Percentiles rank a stretch among this genome's conserved stretches.
These are phyloP conservation scores for Tipula unca DNA, from an alignment of 2,888 invertebrate genomes.

Conservation along the genomic window DNA sequence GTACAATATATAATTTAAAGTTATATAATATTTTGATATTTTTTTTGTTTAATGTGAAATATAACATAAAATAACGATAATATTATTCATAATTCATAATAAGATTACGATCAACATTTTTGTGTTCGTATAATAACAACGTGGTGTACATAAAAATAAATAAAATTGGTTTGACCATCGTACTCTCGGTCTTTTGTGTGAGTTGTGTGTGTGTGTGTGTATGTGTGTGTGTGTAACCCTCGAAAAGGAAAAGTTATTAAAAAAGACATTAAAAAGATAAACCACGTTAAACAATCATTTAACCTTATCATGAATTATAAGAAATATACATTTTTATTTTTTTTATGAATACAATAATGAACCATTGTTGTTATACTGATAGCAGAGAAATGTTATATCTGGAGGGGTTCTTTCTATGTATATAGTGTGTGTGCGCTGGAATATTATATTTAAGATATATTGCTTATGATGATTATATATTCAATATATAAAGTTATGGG, in stretches of 20 bases:
- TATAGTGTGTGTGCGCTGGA: not conserved
- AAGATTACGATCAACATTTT: conserved; percentile 14
- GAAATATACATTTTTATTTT: not conserved
- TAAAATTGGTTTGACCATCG: conserved; percentile 14
- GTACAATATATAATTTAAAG: not conserved
- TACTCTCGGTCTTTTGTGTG: not conserved
- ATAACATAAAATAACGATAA: conserved; percentile 14
- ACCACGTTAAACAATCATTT: conserved; percentile 14
- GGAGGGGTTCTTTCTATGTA: not conserved
- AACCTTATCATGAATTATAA: conserved; percentile 14
- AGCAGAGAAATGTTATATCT: not conserved
- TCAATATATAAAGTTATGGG: not conserved
- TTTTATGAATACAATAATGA: conserved; percentile 14
- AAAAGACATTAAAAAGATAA: conserved; percentile 14
- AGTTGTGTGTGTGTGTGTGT: not conserved
- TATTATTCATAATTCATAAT: conserved; percentile 8
- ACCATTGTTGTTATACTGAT: conserved; percentile 14
- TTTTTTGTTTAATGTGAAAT: conserved; percentile 14
- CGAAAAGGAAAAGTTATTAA: conserved; percentile 14
- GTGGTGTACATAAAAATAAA: conserved; percentile 8
- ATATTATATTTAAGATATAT: not conserved
- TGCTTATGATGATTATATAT: conserved; percentile 14
- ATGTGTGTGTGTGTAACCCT: not conserved
- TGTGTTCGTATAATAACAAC: not conserved
- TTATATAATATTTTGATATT: not conserved